Evolutionary conservation across 2,888 invertebrate species (phyloP).

Genomic region (Cephus pygmeus): DNA sequence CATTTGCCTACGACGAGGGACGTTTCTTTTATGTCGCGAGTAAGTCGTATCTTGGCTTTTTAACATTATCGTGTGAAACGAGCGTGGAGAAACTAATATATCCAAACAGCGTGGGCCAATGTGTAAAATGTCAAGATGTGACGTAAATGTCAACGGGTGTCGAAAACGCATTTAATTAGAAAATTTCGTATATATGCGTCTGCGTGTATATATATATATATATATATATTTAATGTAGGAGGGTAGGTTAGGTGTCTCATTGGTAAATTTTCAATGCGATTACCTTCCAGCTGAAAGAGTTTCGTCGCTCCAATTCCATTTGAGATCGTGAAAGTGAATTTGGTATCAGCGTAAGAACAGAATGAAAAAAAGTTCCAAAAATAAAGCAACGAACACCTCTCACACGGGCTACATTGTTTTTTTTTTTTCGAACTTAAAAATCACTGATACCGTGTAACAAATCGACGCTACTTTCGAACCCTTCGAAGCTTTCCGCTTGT

Average conservation of each 20-base stretch:
- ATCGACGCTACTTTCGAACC: conserved; percentile 2
- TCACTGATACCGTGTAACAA: conserved; percentile 6
- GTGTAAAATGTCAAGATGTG: not conserved
- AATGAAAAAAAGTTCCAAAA: not conserved
- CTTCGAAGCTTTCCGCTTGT: not conserved
- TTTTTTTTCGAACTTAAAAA: not conserved
- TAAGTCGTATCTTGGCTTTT: not conserved
- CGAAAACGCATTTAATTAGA: not conserved
- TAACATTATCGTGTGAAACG: not conserved
- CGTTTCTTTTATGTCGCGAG: not conserved
- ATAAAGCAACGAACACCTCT: not conserved
- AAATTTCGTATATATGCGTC: not conserved
- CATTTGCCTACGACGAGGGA: not conserved
- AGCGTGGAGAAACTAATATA: not conserved
- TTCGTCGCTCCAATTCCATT: not conserved
- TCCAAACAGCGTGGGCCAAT: not conserved
- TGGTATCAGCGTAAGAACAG: no score
- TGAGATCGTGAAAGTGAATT: not conserved
- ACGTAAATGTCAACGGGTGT: not conserved
- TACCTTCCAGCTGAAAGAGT: not conserved
- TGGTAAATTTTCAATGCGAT: not conserved
- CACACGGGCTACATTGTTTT: not conserved
- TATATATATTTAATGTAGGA: no score
- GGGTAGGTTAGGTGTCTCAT: not conserved
- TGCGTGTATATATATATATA: no score